These are phyloP conservation scores for Ardeotis arabs DNA, from an alignment of 2,113 vertebrate species.

Conservation along the genomic window DNA sequence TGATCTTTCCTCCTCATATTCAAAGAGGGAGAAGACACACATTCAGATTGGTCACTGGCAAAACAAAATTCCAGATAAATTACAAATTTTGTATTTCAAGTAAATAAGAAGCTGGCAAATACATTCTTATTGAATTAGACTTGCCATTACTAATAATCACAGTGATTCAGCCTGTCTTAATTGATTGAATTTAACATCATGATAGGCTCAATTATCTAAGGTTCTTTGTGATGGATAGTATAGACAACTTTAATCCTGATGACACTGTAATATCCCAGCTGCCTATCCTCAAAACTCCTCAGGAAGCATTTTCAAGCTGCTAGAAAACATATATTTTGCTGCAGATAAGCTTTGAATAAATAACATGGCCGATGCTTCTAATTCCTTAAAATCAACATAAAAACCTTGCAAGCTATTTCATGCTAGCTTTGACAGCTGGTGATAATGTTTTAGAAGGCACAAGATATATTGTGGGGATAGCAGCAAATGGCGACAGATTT, in stretches of 20 bases:
- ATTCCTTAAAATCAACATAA: constrained; percentile 71
- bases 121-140: not conserved
- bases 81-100: not conserved
- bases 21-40: not conserved
- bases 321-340: constrained; percentile 40
- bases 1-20: not conserved
- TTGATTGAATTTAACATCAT: not conserved
- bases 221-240: not conserved
- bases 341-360: constrained; percentile 65
- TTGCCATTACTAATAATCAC: not conserved
- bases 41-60: not conserved
- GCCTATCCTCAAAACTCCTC: constrained; percentile 23
- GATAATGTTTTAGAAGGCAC: constrained; percentile 56
- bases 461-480: constrained; percentile 6
- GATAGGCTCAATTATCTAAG: not conserved
- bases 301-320: not conserved
- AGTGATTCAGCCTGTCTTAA: not conserved
- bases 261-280: not conserved
- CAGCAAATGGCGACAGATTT: not conserved
- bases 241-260: constrained; percentile 28
- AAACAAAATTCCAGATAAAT: not conserved
- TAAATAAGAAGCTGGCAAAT: not conserved
- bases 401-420: constrained; percentile 68
- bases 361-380: constrained; percentile 54
- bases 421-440: constrained; percentile 59